phyloP scores from a whole-genome alignment of 2,888 invertebrate species.

The Allolobophora icterica region DNA sequence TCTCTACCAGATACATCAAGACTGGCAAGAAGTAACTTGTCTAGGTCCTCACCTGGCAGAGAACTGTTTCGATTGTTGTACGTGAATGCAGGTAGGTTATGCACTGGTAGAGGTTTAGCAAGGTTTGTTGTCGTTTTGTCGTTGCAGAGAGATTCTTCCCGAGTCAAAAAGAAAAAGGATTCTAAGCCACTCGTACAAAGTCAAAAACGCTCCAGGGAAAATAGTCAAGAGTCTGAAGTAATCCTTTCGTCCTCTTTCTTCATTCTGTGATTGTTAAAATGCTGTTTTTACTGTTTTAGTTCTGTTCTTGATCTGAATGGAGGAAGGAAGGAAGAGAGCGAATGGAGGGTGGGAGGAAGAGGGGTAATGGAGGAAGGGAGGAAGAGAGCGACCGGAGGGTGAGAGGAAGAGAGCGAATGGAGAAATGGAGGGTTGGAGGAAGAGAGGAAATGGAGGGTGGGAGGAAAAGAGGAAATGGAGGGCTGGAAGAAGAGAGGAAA shows the following conservation, averaged over 20 bases:
- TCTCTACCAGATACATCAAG: too few species aligned
- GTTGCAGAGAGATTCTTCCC: slow-evolving; percentile 18
- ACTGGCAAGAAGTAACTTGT: background rate
- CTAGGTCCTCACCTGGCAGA: background rate
- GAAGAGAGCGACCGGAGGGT: too few species aligned
- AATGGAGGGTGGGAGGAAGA: too few species aligned
- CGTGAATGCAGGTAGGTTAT: too few species aligned
- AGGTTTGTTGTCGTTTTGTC: background rate
- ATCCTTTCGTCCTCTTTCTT: background rate
- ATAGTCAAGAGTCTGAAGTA: background rate
- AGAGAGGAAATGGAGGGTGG: too few species aligned
- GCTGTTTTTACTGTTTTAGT: background rate
- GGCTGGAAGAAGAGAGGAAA: too few species aligned
- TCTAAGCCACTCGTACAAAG: background rate
- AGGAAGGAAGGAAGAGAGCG: too few species aligned
- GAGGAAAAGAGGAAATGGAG: too few species aligned
- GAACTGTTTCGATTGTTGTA: background rate
- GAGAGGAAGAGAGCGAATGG: too few species aligned
- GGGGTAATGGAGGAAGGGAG: too few species aligned
- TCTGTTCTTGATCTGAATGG: too few species aligned
- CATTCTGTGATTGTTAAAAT: background rate
- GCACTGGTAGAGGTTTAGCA: background rate
- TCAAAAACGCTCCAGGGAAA: slow-evolving; percentile 2
- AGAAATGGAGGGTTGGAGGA: too few species aligned
- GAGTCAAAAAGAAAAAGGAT: slow-evolving; percentile 7